Evolutionary conservation across 1,140 invertebrate genomes (phyloP), one percentile per base, ranked within the genome.

Genomic region (Pinna nobilis): DNA sequence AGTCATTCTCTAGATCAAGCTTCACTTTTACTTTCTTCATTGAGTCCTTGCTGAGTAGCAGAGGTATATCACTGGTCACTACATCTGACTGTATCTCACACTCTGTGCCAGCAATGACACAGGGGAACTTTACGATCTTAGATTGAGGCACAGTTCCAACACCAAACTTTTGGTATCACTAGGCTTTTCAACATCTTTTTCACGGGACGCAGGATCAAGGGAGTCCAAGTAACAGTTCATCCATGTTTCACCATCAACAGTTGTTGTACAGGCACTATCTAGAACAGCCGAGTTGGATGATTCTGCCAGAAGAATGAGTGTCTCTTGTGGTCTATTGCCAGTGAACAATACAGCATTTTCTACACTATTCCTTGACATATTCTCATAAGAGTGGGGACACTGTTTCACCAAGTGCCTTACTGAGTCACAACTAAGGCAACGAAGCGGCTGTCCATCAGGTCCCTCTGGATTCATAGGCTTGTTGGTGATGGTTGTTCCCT

Each of bases 1-100:
- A 61, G 55, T 78, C 76, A 75, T 74, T 71, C 28, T 66, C 76
- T 25, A 75, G 63, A 65, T 78, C 50, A 63, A 78, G n/a, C 65
- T 74, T 75, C 7, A 76, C 69, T n/a, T 49, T 37, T 28, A 61
- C 66, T 33, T 32, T 67, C 44, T 74, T 77, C 66, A 74, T 74
- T 28, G 75, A 3, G 9, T 32, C 39, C 28, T 57, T 69, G 28
- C 59, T 69, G n/a, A 78, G 37, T 15, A 78, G 49, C 35, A 78
- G 37, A 44, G 55, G 73, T 25, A 76, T 78, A 47, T 76, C 67
- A 13, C 66, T 70, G 25, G 65, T 6, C 35, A 75, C 53, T 6
- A 78, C 76, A 75, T 78, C 63, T 49, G 76, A 75, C 47, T 37
- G 70, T 9, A 78, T 50, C 0, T 20, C 30, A 2, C 64, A 59